These are phyloP conservation scores for Thecophora atra DNA, from an alignment of 2,888 invertebrate species.

Conservation along the genomic window DNA sequence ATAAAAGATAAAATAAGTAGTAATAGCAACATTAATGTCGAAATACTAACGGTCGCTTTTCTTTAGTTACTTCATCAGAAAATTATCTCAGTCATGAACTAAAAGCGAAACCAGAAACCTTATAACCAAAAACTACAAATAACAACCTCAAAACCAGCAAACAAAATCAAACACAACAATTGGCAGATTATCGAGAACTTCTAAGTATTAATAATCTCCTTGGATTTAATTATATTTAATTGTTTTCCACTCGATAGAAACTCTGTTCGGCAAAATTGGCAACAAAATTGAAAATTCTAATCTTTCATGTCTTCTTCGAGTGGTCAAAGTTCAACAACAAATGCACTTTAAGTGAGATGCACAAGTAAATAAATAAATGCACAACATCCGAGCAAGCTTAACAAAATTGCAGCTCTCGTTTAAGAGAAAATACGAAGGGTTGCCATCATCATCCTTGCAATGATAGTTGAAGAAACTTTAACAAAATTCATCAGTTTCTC, in stretches of 20 bases:
- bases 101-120: background rate
- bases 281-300: background rate
- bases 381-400: background rate
- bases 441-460: background rate
- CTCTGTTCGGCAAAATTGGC: slow-evolving; percentile 7
- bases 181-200: background rate
- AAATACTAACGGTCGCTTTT: too few relatives aligned
- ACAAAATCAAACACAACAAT: background rate
- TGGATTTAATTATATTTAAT: slow-evolving; percentile 21
- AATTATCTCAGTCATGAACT: background rate
- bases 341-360: background rate
- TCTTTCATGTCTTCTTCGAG: slow-evolving; percentile 9
- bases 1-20: too few relatives aligned
- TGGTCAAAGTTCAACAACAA: background rate
- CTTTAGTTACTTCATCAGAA: too few relatives aligned
- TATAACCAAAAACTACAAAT: background rate
- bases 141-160: background rate
- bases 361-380: slow-evolving; percentile 13
- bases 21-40: too few relatives aligned
- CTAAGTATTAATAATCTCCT: slow-evolving; percentile 25
- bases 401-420: too few relatives aligned
- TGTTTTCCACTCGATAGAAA: slow-evolving; percentile 9
- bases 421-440: background rate
- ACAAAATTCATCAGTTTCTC: background rate
- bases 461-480: background rate